phyloP scores from a whole-genome alignment of 1,140 invertebrate species.

The Lasioglossum albipes region DNA sequence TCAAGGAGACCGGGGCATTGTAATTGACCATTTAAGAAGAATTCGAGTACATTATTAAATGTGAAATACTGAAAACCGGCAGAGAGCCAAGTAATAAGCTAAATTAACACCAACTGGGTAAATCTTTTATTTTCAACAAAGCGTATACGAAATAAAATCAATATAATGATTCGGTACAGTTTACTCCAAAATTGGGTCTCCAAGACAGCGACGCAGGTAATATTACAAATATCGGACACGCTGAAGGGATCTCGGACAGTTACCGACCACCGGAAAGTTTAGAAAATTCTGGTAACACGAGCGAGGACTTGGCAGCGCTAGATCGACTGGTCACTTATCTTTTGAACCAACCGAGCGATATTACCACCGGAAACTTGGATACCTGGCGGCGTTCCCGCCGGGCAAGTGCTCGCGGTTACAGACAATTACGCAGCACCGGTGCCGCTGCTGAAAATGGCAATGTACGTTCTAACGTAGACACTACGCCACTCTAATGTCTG shows the following conservation, averaged over 20 bases:
- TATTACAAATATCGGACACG: not conserved
- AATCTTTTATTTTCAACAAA: not conserved
- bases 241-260: not conserved
- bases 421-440: constrained; percentile 61
- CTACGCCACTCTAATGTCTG: constrained; percentile 60
- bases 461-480: constrained; percentile 65
- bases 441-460: constrained; percentile 15
- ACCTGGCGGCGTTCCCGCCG: constrained; percentile 71
- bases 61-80: not conserved
- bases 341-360: constrained; percentile 63
- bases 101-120: too few species aligned
- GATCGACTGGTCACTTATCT: constrained; percentile 73
- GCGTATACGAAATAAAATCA: not conserved
- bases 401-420: constrained; percentile 70
- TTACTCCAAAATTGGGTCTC: constrained; percentile 43
- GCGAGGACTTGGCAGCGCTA: constrained; percentile 71
- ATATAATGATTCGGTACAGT: constrained; percentile 20
- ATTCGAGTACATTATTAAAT: not conserved
- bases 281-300: constrained; percentile 59
- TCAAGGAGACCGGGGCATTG: too few species aligned
- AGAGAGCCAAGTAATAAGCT: not conserved
- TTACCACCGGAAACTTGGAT: constrained; percentile 60
- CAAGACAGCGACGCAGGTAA: not conserved
- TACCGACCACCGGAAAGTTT: constrained; percentile 27
- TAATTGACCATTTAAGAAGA: too few species aligned